Base-by-base conservation (phyloP, 1,140 invertebrate species). In the Vanessa tameamea region DNA sequence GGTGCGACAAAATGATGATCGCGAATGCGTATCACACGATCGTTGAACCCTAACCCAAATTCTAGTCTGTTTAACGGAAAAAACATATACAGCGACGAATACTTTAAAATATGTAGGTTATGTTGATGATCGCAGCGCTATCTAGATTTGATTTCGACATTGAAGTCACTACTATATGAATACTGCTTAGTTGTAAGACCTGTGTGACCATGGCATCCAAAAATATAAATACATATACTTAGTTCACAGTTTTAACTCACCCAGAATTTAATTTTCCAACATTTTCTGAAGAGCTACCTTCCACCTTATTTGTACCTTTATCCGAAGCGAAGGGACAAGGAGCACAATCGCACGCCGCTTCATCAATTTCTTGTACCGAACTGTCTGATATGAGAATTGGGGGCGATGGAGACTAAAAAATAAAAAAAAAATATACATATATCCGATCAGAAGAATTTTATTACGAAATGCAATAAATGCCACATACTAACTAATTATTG, bases 371-470 rank as follows among this genome's bases (percentile, higher is more conserved):
- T 7, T 31, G 20, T 47, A 50, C 8, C 13, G 78, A 80, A 9
- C 48, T 73, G 47, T 82, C 80, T 11, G 78, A 75, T 51, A 80
- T 72, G 14, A 80, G 70, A 2, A 75, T 61, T 16, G 80, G 78
- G 3, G 76, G 78, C 1, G 80, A 82, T 3, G 66, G 59, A 2
- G 78, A 73, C 80, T 82, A 53, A 66, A 23, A 65, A 57, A 9
- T 15, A n/a, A 47, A 64, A 0, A 7, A 15, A 20, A 20, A 20
- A 20, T 20, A n/a, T 51, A 15, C 15, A 51, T 3, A 51, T 37
- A 15, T 51, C n/a, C 2, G n/a, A 51, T 37, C 31, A 20, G 20
- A 37, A 37, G 31, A 37, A 37, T 61, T 2, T 2, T 0, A 47
- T 3, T 26, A 31, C 5, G 26, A 61, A 61, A 61, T 9, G 3